Conservation (phyloP, 2,113 vertebrate species). For the Pachycephala philippinensis region DNA sequence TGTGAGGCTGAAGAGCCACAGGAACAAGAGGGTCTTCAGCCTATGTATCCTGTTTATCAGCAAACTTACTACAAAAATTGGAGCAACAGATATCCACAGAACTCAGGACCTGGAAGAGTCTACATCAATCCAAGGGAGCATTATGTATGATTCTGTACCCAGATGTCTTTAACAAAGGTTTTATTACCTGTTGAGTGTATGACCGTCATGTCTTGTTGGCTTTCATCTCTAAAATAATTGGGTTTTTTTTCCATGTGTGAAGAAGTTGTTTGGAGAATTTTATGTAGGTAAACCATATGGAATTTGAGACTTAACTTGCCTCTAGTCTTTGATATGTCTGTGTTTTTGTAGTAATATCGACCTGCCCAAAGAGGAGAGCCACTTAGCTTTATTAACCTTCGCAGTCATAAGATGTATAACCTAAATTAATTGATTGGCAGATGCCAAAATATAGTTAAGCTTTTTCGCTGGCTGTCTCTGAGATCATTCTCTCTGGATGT, state of each 20-base stretch:
- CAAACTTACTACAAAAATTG: slow-evolving; percentile 57
- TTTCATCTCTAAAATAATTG: neutral
- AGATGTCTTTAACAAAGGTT: neutral
- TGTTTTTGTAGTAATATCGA: neutral
- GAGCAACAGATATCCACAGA: slow-evolving; percentile 34
- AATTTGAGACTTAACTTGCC: neutral
- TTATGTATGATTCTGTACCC: slow-evolving; percentile 66
- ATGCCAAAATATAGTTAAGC: neutral
- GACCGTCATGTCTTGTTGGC: neutral
- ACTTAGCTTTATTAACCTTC: neutral
- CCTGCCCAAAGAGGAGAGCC: neutral
- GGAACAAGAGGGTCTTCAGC: slow-evolving; percentile 49
- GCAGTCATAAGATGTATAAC: neutral
- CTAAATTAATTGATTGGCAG: neutral
- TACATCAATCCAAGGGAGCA: slow-evolving; percentile 73
- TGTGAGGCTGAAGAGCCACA: slow-evolving; percentile 49
- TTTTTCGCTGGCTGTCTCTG: neutral
- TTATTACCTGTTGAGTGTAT: neutral
- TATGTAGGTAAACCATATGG: neutral
- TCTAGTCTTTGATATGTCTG: neutral
- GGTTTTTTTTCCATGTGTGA: neutral
- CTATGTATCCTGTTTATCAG: slow-evolving; percentile 59
- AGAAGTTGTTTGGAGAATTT: neutral
- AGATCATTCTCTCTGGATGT: neutral
- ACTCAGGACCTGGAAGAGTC: slow-evolving; percentile 26